Evolutionary conservation across 1,140 invertebrate species (phyloP), one percentile per base, ranked within the genome.

Genomic region (Drosophila triauraria): DNA sequence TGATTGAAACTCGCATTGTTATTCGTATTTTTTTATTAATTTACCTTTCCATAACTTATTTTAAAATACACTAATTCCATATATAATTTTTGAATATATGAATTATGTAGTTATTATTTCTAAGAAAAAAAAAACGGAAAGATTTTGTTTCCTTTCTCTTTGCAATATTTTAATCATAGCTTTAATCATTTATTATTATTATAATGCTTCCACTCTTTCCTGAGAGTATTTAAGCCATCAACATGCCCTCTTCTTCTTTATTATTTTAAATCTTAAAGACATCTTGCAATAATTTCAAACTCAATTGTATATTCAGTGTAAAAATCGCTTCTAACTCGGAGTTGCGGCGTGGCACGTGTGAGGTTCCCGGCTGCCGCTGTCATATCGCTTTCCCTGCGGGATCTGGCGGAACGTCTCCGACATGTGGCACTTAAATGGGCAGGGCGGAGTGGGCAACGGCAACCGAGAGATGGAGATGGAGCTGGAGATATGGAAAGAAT

Each of bases 401-500:
- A 60, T 32, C 54, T 44, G 47, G 67, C 63, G 32, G 63, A 46
- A 46, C 75, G 50, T 43, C 67, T 64, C 47, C 70, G 81, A 78
- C 80, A 88, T 88, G 77, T 87, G 83, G 61, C 84, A 87, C 84
- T 88, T 80, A 84, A 80, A 88, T 88, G 85, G 62, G 58, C 84
- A 67, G 78, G 27, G 42, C 74, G 63, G 53, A 56, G 30, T 56
- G 48, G 50, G 57, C 30, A 42, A 27, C 10, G 23, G 35, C 13
- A 38, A 3, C 12, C 17, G 2, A 2, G 51, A 54, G 8, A 17
- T 61, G 59, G 20, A 32, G 27, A 43, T 44, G 61, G 47, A 70
- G 47, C 15, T 30, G 61, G 47, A 67, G 20, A 67, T 53, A 68
- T 13, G 13, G 60, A 32, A 27, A 62, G 64, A 48, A 30, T 20